Percentiles rank a stretch among this genome's conserved stretches.
Conservation (phyloP, 2,113 vertebrate genomes). For the Catharus minimus region DNA sequence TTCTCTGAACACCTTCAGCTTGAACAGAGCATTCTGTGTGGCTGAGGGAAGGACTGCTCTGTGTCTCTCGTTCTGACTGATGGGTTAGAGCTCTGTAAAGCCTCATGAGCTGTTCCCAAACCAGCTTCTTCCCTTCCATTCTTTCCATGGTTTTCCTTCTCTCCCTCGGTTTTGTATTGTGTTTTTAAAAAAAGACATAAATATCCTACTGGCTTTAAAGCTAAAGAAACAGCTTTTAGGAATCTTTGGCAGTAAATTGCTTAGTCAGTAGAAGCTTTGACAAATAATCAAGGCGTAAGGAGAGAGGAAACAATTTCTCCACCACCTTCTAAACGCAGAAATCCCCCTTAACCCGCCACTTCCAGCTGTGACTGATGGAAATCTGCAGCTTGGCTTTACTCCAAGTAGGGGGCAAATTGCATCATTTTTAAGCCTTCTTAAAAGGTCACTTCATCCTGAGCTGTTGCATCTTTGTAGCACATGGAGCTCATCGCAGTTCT, state of each 20-base stretch:
- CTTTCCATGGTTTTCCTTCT: conserved; percentile 4
- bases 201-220: conserved; percentile 53
- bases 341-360: background rate
- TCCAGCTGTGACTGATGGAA: conserved; percentile 48
- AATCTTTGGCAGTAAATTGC: background rate
- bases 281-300: background rate
- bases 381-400: conserved; percentile 55
- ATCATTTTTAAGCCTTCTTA: conserved; percentile 38
- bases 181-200: background rate
- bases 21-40: conserved; percentile 4
- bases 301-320: background rate
- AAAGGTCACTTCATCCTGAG: conserved; percentile 48
- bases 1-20: conserved; percentile 24
- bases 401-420: conserved; percentile 1
- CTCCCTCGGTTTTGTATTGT: background rate
- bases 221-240: conserved; percentile 59
- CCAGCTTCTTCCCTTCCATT: background rate
- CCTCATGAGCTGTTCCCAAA: background rate
- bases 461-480: conserved; percentile 58
- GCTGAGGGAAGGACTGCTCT: background rate
- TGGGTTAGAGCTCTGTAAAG: background rate
- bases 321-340: background rate
- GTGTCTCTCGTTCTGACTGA: background rate
- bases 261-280: conserved; percentile 25
- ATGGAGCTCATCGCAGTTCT: conserved; percentile 54